Percentiles rank a stretch among this genome's conserved stretches.
phyloP scores from a whole-genome alignment of 64 coral and sea anemone genomes.

The Platygyra sinensis region DNA sequence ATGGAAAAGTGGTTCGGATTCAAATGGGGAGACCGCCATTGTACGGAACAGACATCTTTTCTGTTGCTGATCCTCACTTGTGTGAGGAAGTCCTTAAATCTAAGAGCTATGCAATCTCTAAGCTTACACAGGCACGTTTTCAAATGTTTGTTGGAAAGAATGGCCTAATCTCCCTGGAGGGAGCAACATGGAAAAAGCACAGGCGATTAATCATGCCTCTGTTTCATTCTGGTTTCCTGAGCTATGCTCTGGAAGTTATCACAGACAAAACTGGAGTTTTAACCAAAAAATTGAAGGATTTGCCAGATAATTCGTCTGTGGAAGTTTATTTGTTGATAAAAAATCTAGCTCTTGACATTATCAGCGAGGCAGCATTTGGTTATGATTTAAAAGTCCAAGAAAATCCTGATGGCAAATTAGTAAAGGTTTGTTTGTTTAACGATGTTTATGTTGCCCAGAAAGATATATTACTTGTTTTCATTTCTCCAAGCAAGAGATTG shows the following conservation, averaged over 20 bases:
- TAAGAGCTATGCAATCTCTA: constrained; percentile 32
- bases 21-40: constrained; percentile 24
- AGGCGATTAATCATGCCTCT: constrained; percentile 25
- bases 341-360: constrained; percentile 39
- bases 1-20: constrained; percentile 32
- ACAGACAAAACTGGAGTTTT: not conserved
- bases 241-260: constrained; percentile 25
- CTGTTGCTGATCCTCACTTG: constrained; percentile 25
- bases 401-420: constrained; percentile 41
- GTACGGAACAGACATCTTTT: constrained; percentile 15
- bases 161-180: constrained; percentile 7
- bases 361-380: constrained; percentile 57
- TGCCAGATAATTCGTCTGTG: not conserved
- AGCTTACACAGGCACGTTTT: constrained; percentile 37
- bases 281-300: not conserved
- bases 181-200: constrained; percentile 37
- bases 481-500: too few species aligned
- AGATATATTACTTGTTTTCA: too few species aligned
- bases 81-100: constrained; percentile 43
- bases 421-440: constrained; percentile 27
- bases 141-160: constrained; percentile 22
- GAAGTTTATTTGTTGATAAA: constrained; percentile 3
- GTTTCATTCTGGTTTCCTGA: constrained; percentile 30
- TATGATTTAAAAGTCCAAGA: constrained; percentile 68
- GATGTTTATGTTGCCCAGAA: too few species aligned